phyloP scores from a whole-genome alignment of 1,140 invertebrate genomes.

The Drosophila neocordata region DNA sequence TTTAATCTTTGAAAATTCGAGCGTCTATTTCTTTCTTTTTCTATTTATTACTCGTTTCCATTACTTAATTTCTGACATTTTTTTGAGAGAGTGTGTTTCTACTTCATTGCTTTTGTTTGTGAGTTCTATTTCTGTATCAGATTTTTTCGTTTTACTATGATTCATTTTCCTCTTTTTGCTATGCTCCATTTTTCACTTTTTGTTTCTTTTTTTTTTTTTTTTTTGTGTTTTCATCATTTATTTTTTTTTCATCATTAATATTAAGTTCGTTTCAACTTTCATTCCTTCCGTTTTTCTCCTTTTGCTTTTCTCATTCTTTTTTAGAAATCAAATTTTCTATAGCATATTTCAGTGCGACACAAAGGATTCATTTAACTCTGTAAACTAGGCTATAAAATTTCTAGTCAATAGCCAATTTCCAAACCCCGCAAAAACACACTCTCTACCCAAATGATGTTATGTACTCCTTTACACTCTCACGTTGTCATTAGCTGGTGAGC shows the following conservation, averaged over 20 bases:
- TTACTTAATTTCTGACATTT: background rate
- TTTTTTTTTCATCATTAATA: conserved; percentile 1
- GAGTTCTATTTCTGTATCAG: background rate
- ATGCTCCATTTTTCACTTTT: background rate
- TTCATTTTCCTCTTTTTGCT: background rate
- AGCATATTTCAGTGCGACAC: conserved; percentile 6
- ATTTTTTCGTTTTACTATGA: background rate
- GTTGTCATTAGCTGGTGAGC: conserved; percentile 63
- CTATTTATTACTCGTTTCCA: background rate
- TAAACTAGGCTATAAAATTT: conserved; percentile 27
- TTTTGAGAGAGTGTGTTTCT: background rate
- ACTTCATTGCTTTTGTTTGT: background rate
- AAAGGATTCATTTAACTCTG: conserved; percentile 8
- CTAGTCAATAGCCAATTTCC: background rate
- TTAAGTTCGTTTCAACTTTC: background rate
- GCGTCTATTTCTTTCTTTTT: background rate
- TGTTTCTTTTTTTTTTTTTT: background rate
- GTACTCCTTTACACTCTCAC: background rate
- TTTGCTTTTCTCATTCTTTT: background rate
- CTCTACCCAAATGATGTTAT: conserved; percentile 1
- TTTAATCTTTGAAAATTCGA: no score
- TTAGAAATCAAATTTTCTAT: conserved; percentile 5
- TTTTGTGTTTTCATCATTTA: background rate
- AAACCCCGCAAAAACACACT: background rate
- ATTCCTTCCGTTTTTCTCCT: no score